Evolutionary conservation across 2,113 vertebrate genomes (phyloP).

Genomic region (Dromas ardeola): DNA sequence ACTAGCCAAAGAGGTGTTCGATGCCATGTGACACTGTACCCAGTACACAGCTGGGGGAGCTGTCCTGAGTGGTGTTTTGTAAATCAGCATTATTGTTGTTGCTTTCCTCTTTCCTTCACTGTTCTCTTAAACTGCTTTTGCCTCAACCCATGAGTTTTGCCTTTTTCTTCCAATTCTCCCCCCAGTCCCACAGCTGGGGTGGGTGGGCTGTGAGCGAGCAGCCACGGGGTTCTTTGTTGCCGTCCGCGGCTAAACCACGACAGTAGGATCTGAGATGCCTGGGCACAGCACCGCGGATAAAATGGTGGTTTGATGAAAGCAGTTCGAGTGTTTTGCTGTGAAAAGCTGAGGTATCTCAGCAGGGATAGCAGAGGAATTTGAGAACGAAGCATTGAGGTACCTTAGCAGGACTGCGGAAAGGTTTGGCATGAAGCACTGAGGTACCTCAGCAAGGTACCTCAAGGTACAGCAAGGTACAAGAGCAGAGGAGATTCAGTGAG

Average conservation of each 20-base stretch:
- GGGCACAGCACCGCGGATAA: neutral
- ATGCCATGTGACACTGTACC: neutral
- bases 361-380: neutral
- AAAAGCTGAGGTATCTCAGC: neutral
- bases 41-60: neutral
- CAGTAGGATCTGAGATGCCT: neutral
- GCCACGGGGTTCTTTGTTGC: neutral
- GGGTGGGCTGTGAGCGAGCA: neutral
- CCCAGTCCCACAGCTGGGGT: neutral
- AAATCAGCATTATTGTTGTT: neutral
- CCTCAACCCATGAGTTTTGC: neutral
- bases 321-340: neutral
- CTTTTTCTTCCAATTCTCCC: neutral
- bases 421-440: neutral
- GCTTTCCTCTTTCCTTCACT: neutral
- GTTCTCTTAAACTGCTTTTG: neutral
- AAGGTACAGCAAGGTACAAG: too few relatives aligned
- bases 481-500: neutral
- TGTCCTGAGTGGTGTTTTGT: neutral
- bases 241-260: neutral
- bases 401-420: neutral
- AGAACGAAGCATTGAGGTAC: neutral
- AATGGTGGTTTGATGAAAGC: neutral
- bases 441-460: too few relatives aligned
- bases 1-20: neutral